phyloP scores from a whole-genome alignment of 2,888 invertebrate genomes.

The Petrolisthes cinctipes region DNA sequence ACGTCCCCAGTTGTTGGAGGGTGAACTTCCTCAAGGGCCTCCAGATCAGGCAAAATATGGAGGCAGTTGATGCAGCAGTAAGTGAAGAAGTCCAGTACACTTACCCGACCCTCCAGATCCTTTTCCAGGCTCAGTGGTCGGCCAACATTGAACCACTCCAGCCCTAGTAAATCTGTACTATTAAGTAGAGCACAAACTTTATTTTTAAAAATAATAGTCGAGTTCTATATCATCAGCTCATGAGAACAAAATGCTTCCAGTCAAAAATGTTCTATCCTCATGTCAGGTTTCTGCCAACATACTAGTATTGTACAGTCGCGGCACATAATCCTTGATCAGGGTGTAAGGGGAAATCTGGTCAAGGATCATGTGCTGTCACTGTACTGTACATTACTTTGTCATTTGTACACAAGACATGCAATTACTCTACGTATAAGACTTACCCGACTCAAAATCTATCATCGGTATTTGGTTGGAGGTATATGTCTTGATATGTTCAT shows the following conservation, averaged over 20 bases:
- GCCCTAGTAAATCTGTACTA: slow-evolving; percentile 54
- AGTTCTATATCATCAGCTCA: neutral
- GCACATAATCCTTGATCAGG: too few relatives aligned
- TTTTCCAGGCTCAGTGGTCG: slow-evolving; percentile 75
- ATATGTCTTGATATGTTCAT: slow-evolving; percentile 36
- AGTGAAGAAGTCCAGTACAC: slow-evolving; percentile 92
- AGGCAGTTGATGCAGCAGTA: slow-evolving; percentile 98
- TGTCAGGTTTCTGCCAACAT: too few relatives aligned
- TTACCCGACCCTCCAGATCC: slow-evolving; percentile 79
- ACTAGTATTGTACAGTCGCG: too few relatives aligned
- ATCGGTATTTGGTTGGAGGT: slow-evolving; percentile 36
- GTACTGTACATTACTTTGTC: neutral
- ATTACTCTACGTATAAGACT: neutral
- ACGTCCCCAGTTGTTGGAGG: slow-evolving; percentile 82
- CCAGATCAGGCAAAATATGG: slow-evolving; percentile 89
- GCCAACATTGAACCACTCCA: slow-evolving; percentile 82
- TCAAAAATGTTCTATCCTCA: too few relatives aligned
- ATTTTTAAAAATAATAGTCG: neutral
- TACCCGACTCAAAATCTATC: slow-evolving; percentile 60
- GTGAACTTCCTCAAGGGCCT: slow-evolving; percentile 80
- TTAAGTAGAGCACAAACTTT: neutral
- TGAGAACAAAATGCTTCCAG: neutral
- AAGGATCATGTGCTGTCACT: too few relatives aligned
- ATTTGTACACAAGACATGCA: neutral
- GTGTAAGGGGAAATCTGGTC: too few relatives aligned